Conservation (phyloP, 2,113 vertebrate genomes). For the Ia io region DNA sequence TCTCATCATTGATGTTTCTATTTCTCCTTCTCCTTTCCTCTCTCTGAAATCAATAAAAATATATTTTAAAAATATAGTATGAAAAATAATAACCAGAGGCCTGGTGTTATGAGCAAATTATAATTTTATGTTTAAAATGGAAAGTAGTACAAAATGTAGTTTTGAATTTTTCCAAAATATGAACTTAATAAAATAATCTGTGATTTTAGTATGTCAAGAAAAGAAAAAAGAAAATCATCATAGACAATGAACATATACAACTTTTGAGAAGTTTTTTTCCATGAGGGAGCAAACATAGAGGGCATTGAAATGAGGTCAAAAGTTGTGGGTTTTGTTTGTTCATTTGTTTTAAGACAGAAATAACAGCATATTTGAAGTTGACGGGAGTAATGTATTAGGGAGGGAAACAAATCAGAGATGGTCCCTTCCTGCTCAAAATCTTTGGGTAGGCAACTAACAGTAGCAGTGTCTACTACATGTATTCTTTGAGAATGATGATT, state of each 20-base stretch:
- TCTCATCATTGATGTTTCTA: no score
- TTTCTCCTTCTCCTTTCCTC: no score
- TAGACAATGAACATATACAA: not conserved
- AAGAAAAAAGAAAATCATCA: not conserved
- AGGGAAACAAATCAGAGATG: not conserved
- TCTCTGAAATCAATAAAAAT: not conserved
- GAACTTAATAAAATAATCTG: not conserved
- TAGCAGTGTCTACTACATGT: not conserved
- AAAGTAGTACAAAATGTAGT: not conserved
- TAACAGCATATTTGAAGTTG: not conserved
- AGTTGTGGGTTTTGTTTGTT: not conserved
- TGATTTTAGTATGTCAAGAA: not conserved
- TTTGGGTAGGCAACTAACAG: not conserved
- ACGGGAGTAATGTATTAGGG: not conserved
- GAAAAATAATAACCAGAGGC: not conserved
- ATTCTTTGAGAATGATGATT: not conserved
- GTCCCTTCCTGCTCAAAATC: not conserved
- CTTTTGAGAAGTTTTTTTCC: not conserved
- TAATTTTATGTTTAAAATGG: not conserved
- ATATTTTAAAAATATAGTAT: not conserved
- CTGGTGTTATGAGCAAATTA: not conserved
- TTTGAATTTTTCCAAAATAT: not conserved
- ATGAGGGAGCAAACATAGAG: not conserved
- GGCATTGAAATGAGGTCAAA: not conserved
- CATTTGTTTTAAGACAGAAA: not conserved